Conservation (phyloP, 2,888 invertebrate species). For the Aspidiotus rigidus region DNA sequence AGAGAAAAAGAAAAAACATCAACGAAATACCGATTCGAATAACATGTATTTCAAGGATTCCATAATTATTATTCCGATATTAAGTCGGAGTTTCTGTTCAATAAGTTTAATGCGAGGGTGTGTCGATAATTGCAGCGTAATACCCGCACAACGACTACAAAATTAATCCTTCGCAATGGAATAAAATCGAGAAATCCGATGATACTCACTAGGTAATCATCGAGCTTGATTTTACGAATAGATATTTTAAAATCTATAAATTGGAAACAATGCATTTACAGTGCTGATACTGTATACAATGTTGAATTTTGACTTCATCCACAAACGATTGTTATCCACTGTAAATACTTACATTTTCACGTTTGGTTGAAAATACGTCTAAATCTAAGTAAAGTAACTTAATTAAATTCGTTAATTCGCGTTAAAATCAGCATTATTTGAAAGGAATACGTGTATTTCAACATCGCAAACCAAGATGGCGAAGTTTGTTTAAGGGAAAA, state of each 20-base stretch:
- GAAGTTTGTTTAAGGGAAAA: constrained; percentile 24
- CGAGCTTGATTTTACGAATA: not conserved
- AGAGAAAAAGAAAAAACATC: too few species aligned
- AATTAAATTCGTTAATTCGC: not conserved
- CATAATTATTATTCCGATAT: too few species aligned
- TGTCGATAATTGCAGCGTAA: too few species aligned
- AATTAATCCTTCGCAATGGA: too few species aligned
- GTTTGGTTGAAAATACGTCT: not conserved
- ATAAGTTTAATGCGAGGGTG: too few species aligned
- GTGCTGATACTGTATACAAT: constrained; percentile 31
- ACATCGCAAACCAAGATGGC: constrained; percentile 24
- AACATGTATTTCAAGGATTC: too few species aligned
- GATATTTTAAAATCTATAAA: constrained; percentile 29
- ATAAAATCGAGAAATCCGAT: too few species aligned
- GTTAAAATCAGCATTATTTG: constrained; percentile 3
- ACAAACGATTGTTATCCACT: not conserved
- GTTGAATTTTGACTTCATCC: constrained; percentile 21
- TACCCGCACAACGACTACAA: too few species aligned
- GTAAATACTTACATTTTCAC: not conserved
- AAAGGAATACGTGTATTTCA: not conserved
- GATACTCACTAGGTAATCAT: too few species aligned
- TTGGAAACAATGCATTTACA: constrained; percentile 33
- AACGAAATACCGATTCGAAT: too few species aligned
- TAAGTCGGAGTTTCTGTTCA: too few species aligned
- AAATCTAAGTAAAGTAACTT: not conserved